Percentiles rank a stretch among this genome's conserved stretches.
Evolutionary conservation across 92 coral and sea anemone genomes (phyloP).

Genomic region (Phenganax stokvisi): DNA sequence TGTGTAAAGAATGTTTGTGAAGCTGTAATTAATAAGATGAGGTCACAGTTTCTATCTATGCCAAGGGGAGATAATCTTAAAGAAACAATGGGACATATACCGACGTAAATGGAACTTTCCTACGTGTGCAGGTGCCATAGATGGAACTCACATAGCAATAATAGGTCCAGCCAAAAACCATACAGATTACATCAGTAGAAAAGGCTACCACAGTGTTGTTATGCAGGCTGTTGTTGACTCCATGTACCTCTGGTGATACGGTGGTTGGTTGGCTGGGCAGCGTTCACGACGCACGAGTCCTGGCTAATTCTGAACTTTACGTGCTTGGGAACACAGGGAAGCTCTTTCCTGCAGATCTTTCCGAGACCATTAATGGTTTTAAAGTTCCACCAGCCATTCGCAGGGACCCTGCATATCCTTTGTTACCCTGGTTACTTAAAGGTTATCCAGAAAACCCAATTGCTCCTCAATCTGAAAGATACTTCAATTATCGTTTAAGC

Average conservation of each 20-base stretch:
- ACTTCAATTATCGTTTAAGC: conserved; percentile 48
- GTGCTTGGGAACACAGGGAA: conserved; percentile 35
- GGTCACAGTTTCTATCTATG: background rate
- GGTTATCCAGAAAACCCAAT: conserved; percentile 39
- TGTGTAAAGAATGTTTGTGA: conserved; percentile 39
- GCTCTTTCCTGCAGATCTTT: conserved; percentile 32
- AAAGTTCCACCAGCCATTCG: conserved; percentile 38
- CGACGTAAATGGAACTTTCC: conserved; percentile 46
- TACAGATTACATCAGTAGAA: conserved; percentile 51
- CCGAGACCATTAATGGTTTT: conserved; percentile 14
- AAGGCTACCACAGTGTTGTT: conserved; percentile 48
- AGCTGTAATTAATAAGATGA: conserved; percentile 1
- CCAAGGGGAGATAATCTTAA: conserved; percentile 21
- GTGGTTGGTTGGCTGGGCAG: conserved; percentile 68
- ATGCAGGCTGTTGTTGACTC: conserved; percentile 60
- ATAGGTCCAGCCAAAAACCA: conserved; percentile 47
- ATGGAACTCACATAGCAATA: conserved; percentile 47
- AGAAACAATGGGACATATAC: conserved; percentile 10
- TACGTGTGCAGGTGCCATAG: conserved; percentile 42
- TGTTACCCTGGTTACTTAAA: conserved; percentile 57
- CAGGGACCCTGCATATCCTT: conserved; percentile 56
- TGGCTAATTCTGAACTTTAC: conserved; percentile 43
- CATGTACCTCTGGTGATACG: conserved; percentile 50
- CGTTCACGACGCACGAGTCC: conserved; percentile 54
- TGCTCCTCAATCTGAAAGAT: conserved; percentile 34